These are phyloP conservation scores for Lophochroa leadbeateri DNA, from an alignment of 2,113 vertebrate species.

Conservation along the genomic window DNA sequence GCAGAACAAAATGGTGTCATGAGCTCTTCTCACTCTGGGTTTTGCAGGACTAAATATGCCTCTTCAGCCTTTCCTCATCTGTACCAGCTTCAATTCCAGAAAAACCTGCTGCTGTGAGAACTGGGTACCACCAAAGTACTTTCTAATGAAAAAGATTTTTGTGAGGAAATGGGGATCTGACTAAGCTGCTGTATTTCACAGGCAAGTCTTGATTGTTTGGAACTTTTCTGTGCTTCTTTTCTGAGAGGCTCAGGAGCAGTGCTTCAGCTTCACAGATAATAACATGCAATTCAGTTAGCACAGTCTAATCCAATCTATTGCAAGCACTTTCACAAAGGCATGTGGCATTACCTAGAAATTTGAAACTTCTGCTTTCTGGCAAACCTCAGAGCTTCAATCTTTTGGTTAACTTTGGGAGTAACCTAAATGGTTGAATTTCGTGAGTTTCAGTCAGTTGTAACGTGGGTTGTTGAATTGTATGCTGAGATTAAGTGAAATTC, in stretches of 20 bases:
- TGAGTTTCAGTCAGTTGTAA: not conserved
- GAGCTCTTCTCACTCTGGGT: not conserved
- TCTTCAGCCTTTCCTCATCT: not conserved
- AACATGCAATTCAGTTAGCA: not conserved
- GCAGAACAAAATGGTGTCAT: not conserved
- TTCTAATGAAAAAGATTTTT: not conserved
- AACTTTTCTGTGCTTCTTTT: not conserved
- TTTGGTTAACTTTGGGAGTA: not conserved
- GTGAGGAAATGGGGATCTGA: not conserved
- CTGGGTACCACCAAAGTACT: not conserved
- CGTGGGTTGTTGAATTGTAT: not conserved
- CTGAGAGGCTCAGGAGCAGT: not conserved
- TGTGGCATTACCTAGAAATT: not conserved
- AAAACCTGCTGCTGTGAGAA: not conserved
- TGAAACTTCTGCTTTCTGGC: not conserved
- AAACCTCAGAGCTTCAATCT: not conserved
- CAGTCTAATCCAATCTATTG: not conserved
- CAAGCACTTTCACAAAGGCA: not conserved
- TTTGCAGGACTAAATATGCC: not conserved
- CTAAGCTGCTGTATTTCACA: not conserved
- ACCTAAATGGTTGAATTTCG: not conserved
- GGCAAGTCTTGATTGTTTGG: not conserved
- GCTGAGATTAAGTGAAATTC: not conserved
- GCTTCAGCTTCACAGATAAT: not conserved
- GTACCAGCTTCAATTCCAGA: not conserved